Base-by-base conservation (phyloP, 2,797 vertebrate species). In the Calcarius lapponicus region DNA sequence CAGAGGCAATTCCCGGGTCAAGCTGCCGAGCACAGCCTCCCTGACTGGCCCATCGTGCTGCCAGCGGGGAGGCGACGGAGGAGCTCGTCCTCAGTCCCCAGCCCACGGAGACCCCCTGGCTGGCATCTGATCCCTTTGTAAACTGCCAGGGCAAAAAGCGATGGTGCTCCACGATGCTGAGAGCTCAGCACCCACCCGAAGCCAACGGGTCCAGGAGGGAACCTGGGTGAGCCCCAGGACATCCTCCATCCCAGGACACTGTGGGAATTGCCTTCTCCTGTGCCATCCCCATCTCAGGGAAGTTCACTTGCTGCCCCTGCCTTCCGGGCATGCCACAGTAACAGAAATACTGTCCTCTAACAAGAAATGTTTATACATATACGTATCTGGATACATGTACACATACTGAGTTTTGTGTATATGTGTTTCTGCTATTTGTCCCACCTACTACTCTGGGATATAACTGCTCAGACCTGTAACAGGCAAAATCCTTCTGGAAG, bases 371-470 rank as follows among this genome's bases (percentile, higher is more conserved):
- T 36, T 3, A 9, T 5, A 11, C 9, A n/a, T 5, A 3, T 3
- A 5, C 5, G 10, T 48, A 31, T 31, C 17, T 18, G 18, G 8
- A 31, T 16, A 48, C 9, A 34, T 4, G 17, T 13, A 51, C 7
- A 43, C 5, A 32, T 14, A n/a, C 4, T 3, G 7, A 38, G 4
- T 29, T 64, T 10, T 6, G 4, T 13, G 10, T 12, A 0, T 15
- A 6, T 7, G 17, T 10, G 15, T 24, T 76, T 22, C 53, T 31
- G 8, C 16, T 61, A 22, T 34, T 73, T 54, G 17, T 70, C 32
- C 21, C 6, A 4, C 3, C 22, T 38, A 2, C 7, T 75, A 60
- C 19, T 31, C 42, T 36, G 21, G 10, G 53, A 80, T 70, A 3
- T 4, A 76, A 10, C 17, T 25, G 21, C 28, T 70, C 26, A 60